These are phyloP conservation scores for Andrena hattorfiana DNA, from an alignment of 2,888 invertebrate genomes.

Conservation along the genomic window DNA sequence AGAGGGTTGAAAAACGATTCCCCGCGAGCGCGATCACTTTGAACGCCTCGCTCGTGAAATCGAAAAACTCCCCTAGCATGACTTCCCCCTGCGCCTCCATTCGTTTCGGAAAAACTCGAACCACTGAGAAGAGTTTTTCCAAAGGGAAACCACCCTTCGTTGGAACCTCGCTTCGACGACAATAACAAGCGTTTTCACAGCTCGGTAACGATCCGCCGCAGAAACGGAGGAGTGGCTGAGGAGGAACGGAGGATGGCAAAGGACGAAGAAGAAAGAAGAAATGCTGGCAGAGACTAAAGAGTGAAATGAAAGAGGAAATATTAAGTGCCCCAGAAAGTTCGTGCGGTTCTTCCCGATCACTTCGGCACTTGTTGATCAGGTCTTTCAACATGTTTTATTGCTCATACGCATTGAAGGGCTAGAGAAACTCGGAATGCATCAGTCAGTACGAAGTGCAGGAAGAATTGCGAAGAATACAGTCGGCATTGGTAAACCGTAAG, in stretches of 20 bases:
- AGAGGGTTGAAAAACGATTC: neutral
- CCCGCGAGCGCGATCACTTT: neutral
- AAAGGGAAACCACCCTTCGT: conserved; percentile 1
- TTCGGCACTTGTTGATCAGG: no score
- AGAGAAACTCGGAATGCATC: no score
- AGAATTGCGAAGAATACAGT: no score
- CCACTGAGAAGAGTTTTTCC: neutral
- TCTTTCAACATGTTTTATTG: no score
- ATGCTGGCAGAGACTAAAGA: neutral
- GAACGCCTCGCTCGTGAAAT: neutral
- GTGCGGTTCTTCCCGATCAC: no score
- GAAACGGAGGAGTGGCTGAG: neutral
- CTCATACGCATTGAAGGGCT: no score
- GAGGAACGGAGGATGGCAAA: neutral
- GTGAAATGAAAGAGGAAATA: conserved; percentile 14
- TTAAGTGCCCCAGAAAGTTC: no score
- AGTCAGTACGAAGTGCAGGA: no score
- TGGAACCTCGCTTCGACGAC: conserved; percentile 32
- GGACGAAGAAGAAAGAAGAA: neutral
- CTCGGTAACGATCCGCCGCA: conserved; percentile 22
- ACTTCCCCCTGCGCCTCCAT: neutral
- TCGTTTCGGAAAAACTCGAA: neutral
- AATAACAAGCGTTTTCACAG: conserved; percentile 42
- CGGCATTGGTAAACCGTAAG: no score
- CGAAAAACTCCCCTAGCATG: conserved; percentile 18